Percentiles rank a stretch among this genome's conserved stretches.
Evolutionary conservation across 2,888 invertebrate genomes (phyloP).

Genomic region (Leptinotarsa juncta): DNA sequence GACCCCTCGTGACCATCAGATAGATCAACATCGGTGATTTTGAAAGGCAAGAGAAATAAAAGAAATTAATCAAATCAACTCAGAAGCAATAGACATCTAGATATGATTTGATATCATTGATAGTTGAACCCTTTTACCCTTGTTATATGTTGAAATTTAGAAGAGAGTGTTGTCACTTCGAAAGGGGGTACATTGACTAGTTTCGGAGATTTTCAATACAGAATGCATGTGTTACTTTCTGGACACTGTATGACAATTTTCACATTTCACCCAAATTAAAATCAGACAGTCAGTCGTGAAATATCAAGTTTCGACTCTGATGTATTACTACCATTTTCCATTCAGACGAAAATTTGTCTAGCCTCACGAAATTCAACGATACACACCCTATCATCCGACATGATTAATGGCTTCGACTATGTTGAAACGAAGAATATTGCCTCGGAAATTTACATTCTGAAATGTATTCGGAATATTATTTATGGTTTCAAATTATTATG

Average conservation of each 20-base stretch:
- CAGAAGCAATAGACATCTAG: no score
- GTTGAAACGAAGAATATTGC: constrained; percentile 22
- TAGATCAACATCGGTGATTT: no score
- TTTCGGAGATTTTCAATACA: no score
- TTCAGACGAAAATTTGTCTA: constrained; percentile 31
- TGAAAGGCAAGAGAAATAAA: no score
- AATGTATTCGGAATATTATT: constrained; percentile 12
- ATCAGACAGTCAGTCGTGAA: not conserved
- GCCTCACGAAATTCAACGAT: constrained; percentile 29
- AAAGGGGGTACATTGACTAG: no score
- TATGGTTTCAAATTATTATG: constrained; percentile 16
- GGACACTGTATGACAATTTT: not conserved
- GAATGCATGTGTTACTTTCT: no score
- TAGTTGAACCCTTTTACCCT: no score
- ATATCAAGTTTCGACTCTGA: constrained; percentile 25
- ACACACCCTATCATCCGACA: constrained; percentile 29
- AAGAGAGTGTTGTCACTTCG: no score
- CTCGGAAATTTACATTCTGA: constrained; percentile 4
- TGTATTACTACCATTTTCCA: constrained; percentile 20
- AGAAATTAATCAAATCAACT: no score
- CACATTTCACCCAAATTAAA: not conserved
- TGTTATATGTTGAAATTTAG: no score
- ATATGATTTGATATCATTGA: no score
- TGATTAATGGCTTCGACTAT: constrained; percentile 23
- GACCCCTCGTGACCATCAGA: no score